Percentiles rank a stretch among this genome's conserved stretches.
Conservation (phyloP, 2,888 invertebrate species). For the Brenthis ino region DNA sequence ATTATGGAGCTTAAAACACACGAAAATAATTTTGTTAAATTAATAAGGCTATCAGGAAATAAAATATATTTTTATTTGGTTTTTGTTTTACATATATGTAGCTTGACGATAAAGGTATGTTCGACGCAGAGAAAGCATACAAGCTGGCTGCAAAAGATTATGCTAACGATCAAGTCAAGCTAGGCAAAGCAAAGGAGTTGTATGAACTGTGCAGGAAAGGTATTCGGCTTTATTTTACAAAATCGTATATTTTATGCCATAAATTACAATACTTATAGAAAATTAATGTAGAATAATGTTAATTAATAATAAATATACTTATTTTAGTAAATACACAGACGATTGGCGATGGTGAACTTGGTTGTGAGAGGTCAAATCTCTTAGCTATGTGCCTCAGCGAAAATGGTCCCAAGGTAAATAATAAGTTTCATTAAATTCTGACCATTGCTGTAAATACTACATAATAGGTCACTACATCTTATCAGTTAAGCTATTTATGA, state of each 20-base stretch:
- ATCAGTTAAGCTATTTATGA: too few species aligned
- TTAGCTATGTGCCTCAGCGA: conserved; percentile 63
- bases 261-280: background rate
- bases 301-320: conserved; percentile 28
- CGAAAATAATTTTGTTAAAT: too few species aligned
- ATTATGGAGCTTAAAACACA: too few species aligned
- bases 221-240: conserved; percentile 36
- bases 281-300: background rate
- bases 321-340: conserved; percentile 63
- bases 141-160: conserved; percentile 58
- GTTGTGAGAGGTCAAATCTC: conserved; percentile 67
- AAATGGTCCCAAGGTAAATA: conserved; percentile 59
- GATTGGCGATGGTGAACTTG: conserved; percentile 61
- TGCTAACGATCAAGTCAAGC: conserved; percentile 53
- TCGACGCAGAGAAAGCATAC: conserved; percentile 54
- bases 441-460: background rate
- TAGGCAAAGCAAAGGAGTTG: conserved; percentile 61
- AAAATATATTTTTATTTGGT: background rate
- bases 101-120: conserved; percentile 69
- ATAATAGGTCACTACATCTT: too few species aligned
- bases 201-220: conserved; percentile 66
- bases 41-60: background rate
- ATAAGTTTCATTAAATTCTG: background rate
- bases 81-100: conserved; percentile 40
- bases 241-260: background rate